Evolutionary conservation across 2,113 vertebrate genomes (phyloP), one percentile per base, ranked within the genome.

Genomic region (Oceanodroma tethys): DNA sequence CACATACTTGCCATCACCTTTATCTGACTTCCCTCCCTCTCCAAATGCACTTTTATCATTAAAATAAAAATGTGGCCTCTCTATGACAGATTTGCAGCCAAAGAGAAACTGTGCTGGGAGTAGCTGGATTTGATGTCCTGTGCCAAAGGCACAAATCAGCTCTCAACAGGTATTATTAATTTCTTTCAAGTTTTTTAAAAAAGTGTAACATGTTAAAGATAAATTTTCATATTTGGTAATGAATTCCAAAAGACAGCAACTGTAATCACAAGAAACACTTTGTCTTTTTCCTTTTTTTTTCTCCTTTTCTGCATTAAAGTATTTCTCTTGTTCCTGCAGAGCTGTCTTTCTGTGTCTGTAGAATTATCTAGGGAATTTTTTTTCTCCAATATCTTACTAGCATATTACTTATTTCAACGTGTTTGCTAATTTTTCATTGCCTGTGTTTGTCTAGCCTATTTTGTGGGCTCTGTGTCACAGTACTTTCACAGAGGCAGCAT

Each of bases 1-100:
- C 12, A 1, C 1, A 0, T 27, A 5, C 43, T 73, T 86, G 30
- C 27, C 23, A 45, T 79, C 16, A 2, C 47, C 42, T 72, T 92
- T 56, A 8, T 43, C 70, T 76, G 66, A 38, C 9, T 63, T 43
- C 13, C 29, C 27, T 91, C 59, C 32, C 26, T 40, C 47, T 63
- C 74, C 16, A 81, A 60, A 29, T 65, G 14, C 9, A 5, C 30
- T 60, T 83, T 7, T 48, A 14, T 36, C 13, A 23, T 56, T 72
- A 82, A 55, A 90, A n/a, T 86, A 30, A 87, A 63, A 55, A 48
- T 16, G 4, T 4, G 6, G 43, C 38, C 40, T 59, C 23, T 81
- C 25, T 83, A 4, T 1, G 1, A 10, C 22, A 30, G 23, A 25
- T 75, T 38, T 50, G 47, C 36, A 79, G 58, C 25, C 26, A 12